Base-by-base conservation (phyloP, 2,888 invertebrate genomes). In the Cyaniris semiargus region DNA sequence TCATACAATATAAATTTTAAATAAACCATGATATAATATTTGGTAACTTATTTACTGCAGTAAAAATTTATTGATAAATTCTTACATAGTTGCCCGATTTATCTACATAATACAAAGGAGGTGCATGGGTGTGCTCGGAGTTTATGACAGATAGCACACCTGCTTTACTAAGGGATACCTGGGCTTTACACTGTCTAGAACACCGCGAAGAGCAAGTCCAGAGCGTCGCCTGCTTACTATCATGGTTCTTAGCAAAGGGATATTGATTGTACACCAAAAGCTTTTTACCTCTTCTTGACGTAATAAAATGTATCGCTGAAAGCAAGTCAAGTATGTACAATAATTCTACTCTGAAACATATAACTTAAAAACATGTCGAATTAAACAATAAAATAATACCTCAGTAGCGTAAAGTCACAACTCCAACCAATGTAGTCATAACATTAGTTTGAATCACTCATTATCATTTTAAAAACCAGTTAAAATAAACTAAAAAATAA, bases 171-270 rank as follows among this genome's bases (percentile, higher is more conserved):
- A 92, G 76, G 0, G 85, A 80, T 0, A 93, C 86, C 80, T 89
- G 87, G 0, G 93, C 92, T 23, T 80, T 84, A 80, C 93, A 93
- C 77, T 86, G 87, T 78, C 85, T 90, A 0, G 91, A 92, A 76
- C 89, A 89, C 2, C 92, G 84, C 0, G 92, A 92, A 0, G 93
- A 91, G 79, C 93, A 93, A 0, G 89, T 78, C 92, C 92, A 92
- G 2, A 86, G 86, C 0, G 86, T 83, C 15, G 83, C 82, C 31
- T 81, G 84, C 78, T 85, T 91, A 77, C 88, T 90, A 13, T 80
- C 83, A 78, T 85, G 86, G 79, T 90, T 89, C 79, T 84, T 84
- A 0, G 92, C 89, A 77, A 83, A 93, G 0, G 91, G 90, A 78
- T 89, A 91, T 76, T 89, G 85, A 81, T 90, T 83, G 78, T 85